phyloP scores from a whole-genome alignment of 2,113 vertebrate genomes.

The Ranitomeya variabilis region DNA sequence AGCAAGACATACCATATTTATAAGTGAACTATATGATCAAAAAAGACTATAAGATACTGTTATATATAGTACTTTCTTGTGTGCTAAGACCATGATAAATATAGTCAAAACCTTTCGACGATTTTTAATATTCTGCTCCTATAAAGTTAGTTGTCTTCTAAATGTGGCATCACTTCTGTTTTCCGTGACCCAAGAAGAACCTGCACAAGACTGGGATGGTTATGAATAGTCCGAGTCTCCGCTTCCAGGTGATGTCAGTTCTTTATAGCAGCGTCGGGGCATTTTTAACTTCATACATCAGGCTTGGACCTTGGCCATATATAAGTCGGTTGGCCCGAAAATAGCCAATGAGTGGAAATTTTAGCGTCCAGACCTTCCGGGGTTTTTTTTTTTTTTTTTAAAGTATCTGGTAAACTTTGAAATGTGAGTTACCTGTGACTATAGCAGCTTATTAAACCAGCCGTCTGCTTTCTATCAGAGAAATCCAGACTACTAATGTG shows the following conservation, averaged over 20 bases:
- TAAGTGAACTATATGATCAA: not conserved
- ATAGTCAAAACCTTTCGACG: not conserved
- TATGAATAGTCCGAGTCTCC: not conserved
- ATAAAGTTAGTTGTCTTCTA: not conserved
- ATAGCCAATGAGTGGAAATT: slow-evolving; percentile 38
- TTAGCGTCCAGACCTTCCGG: slow-evolving; percentile 7
- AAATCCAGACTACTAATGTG: slow-evolving; percentile 30
- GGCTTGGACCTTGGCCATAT: slow-evolving; percentile 18
- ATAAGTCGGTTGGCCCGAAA: slow-evolving; percentile 43
- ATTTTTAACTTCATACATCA: slow-evolving; percentile 42
- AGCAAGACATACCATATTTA: not conserved
- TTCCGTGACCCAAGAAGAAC: slow-evolving; percentile 5
- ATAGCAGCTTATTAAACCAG: slow-evolving; percentile 32
- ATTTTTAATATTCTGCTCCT: not conserved
- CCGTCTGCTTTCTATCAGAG: slow-evolving; percentile 36
- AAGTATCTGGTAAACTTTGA: slow-evolving; percentile 45
- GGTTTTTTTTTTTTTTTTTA: not conserved
- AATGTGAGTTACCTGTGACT: slow-evolving; percentile 40
- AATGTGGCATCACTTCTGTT: not conserved
- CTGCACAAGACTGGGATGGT: not conserved
- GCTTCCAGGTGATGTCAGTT: slow-evolving; percentile 40
- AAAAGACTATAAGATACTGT: not conserved
- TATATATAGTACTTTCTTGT: not conserved
- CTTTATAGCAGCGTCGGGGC: slow-evolving; percentile 43
- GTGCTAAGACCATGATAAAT: too few species aligned